A percentile compares a stretch with the other conserved stretches of the same genome.
These are phyloP conservation scores for Eurytoma adleriae DNA, from an alignment of 2,888 invertebrate genomes.

Conservation along the genomic window DNA sequence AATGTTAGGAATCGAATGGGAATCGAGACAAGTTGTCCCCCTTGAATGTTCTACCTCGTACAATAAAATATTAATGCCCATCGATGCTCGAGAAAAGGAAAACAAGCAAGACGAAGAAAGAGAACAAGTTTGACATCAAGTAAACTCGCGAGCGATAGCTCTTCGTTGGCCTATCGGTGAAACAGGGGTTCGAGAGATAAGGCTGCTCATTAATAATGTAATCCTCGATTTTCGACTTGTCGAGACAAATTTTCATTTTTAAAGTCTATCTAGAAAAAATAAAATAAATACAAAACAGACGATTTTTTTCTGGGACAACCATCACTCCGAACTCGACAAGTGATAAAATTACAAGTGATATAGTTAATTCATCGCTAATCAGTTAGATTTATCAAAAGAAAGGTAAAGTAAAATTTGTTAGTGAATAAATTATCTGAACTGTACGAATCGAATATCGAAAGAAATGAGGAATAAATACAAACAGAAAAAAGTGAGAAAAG, in stretches of 20 bases:
- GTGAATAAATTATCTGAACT: no score
- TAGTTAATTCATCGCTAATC: constrained; percentile 48
- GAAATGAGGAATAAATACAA: constrained; percentile 4
- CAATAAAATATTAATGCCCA: constrained; percentile 65
- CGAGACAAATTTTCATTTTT: constrained; percentile 60
- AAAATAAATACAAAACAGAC: background rate
- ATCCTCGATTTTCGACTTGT: constrained; percentile 70
- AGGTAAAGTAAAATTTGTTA: no score
- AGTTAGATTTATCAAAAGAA: no score
- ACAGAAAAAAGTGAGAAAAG: constrained; percentile 35
- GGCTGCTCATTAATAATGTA: constrained; percentile 68
- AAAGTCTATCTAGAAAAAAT: constrained; percentile 3
- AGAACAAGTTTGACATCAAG: constrained; percentile 52
- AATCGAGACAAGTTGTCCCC: constrained; percentile 41
- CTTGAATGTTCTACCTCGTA: constrained; percentile 48
- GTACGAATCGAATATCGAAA: background rate
- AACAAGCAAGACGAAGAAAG: constrained; percentile 3
- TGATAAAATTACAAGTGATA: constrained; percentile 35
- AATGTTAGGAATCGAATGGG: constrained; percentile 60
- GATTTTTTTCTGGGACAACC: background rate
- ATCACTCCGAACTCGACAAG: background rate
- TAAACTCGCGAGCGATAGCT: constrained; percentile 23
- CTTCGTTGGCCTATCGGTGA: constrained; percentile 38
- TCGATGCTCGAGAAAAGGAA: constrained; percentile 54
- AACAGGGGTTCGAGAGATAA: constrained; percentile 45